A percentile compares a stretch with the other conserved stretches of the same genome.
phyloP scores from a whole-genome alignment of 2,888 invertebrate genomes.

The Drosophila rellima region DNA sequence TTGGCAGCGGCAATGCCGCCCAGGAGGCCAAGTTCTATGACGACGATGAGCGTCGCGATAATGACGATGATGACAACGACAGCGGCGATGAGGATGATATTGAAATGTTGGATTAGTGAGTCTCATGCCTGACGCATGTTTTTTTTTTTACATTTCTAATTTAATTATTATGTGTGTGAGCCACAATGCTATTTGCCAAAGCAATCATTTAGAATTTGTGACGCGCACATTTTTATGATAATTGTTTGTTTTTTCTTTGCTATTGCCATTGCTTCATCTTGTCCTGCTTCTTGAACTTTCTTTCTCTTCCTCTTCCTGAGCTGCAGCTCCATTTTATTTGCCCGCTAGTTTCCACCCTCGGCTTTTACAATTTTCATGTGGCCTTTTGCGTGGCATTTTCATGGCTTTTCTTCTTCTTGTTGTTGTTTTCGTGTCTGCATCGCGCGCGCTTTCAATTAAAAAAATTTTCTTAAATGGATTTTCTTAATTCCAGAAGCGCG shows the following conservation, averaged over 20 bases:
- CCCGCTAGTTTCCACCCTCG: slow-evolving; percentile 4
- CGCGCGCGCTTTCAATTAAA: slow-evolving; percentile 49
- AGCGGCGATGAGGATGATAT: slow-evolving; percentile 79
- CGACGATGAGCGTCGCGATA: slow-evolving; percentile 42
- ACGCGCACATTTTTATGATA: slow-evolving; percentile 13
- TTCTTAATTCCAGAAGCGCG: slow-evolving; percentile 38
- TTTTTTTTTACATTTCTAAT: slow-evolving; percentile 33
- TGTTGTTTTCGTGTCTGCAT: slow-evolving; percentile 14
- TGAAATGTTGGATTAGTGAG: slow-evolving; percentile 84
- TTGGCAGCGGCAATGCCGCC: slow-evolving; percentile 52
- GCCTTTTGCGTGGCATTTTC: slow-evolving; percentile 33
- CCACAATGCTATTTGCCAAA: slow-evolving; percentile 13
- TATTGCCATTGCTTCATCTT: slow-evolving; percentile 4
- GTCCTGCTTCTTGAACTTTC: not conserved
- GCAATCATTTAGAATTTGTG: slow-evolving; percentile 12
- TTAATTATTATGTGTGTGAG: slow-evolving; percentile 35
- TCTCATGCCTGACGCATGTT: slow-evolving; percentile 31
- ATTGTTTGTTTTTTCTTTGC: slow-evolving; percentile 11
- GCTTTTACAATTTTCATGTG: not conserved
- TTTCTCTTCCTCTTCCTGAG: not conserved
- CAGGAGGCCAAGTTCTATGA: slow-evolving; percentile 57
- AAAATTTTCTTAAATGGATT: slow-evolving; percentile 46
- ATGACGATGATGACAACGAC: slow-evolving; percentile 52
- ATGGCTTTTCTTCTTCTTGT: slow-evolving; percentile 16
- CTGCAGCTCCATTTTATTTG: slow-evolving; percentile 18